Conservation (phyloP, 2,113 vertebrate species). For the Strix uralensis region DNA sequence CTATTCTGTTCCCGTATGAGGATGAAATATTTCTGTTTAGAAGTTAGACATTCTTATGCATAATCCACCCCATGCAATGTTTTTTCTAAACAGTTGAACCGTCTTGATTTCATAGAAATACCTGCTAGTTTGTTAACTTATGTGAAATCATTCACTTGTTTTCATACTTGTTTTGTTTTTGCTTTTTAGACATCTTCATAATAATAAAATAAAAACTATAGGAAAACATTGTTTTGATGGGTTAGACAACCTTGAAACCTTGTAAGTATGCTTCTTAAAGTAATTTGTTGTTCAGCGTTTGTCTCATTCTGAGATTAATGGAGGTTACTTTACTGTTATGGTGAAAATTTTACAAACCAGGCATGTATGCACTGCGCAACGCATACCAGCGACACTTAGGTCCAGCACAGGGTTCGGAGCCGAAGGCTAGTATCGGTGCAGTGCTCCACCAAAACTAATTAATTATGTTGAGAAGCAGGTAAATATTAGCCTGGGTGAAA, state of each 20-base stretch:
- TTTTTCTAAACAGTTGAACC: neutral
- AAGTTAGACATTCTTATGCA: neutral
- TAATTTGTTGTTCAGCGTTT: neutral
- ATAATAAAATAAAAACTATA: constrained; percentile 93
- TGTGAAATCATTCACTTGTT: neutral
- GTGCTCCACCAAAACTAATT: constrained; percentile 22
- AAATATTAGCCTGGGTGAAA: neutral
- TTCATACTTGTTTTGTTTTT: neutral
- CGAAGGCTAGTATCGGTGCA: neutral
- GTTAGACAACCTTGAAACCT: constrained; percentile 92
- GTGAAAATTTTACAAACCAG: neutral
- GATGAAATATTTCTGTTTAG: neutral
- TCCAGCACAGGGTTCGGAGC: neutral
- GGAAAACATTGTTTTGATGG: constrained; percentile 89
- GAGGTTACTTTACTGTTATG: neutral
- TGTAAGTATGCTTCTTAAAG: constrained; percentile 83
- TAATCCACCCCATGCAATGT: neutral
- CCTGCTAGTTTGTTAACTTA: neutral
- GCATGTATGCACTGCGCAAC: rapidly evolving
- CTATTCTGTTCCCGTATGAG: neutral
- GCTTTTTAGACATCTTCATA: constrained; percentile 91
- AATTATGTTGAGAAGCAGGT: neutral
- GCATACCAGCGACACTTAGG: no score
- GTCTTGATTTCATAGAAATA: neutral
- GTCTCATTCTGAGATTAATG: neutral